Evolutionary conservation across 35 echinoderm and acorn worm genomes (phyloP).

Genomic region (Chiridota heheva): DNA sequence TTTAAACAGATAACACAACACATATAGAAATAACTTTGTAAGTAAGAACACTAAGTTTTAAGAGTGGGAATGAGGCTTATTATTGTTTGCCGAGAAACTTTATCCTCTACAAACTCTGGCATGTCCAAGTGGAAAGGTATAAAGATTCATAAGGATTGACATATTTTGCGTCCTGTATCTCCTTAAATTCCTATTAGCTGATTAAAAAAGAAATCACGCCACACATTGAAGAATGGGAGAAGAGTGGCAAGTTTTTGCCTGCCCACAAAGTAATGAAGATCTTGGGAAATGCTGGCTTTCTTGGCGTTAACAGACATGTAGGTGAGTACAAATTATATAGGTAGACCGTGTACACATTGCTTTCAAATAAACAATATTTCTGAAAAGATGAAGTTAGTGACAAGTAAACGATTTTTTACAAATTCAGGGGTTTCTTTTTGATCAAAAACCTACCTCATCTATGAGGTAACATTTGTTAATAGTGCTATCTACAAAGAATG

Average conservation of each 20-base stretch:
- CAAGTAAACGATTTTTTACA: not conserved
- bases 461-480: not conserved
- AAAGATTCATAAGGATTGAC: too few relatives aligned
- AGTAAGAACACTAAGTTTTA: too few relatives aligned
- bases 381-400: not conserved
- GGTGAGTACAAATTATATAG: slow-evolving; percentile 52
- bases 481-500: not conserved
- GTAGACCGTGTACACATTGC: not conserved
- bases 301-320: slow-evolving; percentile 81
- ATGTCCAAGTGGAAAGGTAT: too few relatives aligned
- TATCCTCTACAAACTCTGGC: too few relatives aligned
- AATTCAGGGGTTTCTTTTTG: not conserved
- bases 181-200: too few relatives aligned
- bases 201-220: slow-evolving; percentile 96
- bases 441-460: not conserved
- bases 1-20: too few relatives aligned
- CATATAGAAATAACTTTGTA: too few relatives aligned
- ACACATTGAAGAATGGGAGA: slow-evolving; percentile 93
- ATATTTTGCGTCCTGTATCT: too few relatives aligned
- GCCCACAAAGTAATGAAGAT: slow-evolving; percentile 90
- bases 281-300: slow-evolving; percentile 87
- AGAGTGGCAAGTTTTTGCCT: slow-evolving; percentile 70
- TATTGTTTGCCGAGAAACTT: too few relatives aligned
- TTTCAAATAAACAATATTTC: not conserved
- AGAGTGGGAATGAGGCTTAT: too few relatives aligned